These are phyloP conservation scores for Plagodis pulveraria DNA, from an alignment of 2,888 invertebrate genomes.

Conservation along the genomic window DNA sequence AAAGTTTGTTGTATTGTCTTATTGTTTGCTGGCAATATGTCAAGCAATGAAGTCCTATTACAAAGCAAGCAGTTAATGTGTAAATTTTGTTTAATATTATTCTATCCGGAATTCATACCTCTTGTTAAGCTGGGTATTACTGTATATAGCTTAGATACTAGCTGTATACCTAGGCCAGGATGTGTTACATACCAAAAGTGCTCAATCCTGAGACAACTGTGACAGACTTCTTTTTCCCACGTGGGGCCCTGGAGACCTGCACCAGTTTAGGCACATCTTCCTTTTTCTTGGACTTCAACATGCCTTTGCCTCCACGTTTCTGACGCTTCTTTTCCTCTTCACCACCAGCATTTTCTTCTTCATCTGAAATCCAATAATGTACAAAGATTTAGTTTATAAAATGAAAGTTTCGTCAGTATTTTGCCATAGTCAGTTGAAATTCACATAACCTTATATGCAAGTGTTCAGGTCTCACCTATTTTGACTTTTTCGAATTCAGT, in stretches of 20 bases:
- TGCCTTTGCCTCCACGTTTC: conserved; percentile 98
- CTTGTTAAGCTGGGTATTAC: too few relatives aligned
- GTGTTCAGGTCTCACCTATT: conserved; percentile 78
- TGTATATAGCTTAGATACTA: too few relatives aligned
- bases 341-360: conserved; percentile 88
- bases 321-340: conserved; percentile 98
- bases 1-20: too few relatives aligned
- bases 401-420: not conserved
- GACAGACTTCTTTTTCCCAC: conserved; percentile 99
- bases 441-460: conserved; percentile 40
- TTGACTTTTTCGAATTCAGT: conserved; percentile 96
- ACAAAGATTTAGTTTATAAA: not conserved
- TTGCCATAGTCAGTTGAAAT: conserved; percentile 3
- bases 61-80: too few relatives aligned
- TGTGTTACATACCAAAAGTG: conserved; percentile 90
- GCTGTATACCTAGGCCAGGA: not conserved
- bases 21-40: too few relatives aligned
- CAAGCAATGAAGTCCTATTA: too few relatives aligned
- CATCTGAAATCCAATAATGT: conserved; percentile 65
- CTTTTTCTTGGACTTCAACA: conserved; percentile 97
- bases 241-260: conserved; percentile 93
- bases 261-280: conserved; percentile 95
- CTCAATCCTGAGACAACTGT: conserved; percentile 98
- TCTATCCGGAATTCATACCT: too few relatives aligned
- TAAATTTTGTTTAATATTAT: too few relatives aligned